phyloP scores from a whole-genome alignment of 1,140 invertebrate genomes.

The Sarcophaga bullata region DNA sequence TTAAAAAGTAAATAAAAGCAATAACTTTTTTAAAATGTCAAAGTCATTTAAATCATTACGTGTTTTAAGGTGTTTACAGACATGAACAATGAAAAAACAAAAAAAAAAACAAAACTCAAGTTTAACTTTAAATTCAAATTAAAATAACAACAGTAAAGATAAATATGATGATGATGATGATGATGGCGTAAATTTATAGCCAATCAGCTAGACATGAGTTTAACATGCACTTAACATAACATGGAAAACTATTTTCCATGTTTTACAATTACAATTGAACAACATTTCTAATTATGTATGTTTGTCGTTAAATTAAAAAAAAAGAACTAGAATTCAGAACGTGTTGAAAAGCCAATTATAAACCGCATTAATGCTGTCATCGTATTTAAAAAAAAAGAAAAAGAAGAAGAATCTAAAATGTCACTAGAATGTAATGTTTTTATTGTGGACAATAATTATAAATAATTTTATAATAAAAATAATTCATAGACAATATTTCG shows the following conservation, averaged over 20 bases:
- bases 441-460: too few species aligned
- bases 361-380: neutral
- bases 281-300: neutral
- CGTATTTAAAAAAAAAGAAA: neutral
- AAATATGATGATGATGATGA: neutral
- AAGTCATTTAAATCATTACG: conserved; percentile 24
- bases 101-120: neutral
- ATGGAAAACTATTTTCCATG: neutral
- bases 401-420: too few species aligned
- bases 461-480: too few species aligned
- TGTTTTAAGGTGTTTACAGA: conserved; percentile 19
- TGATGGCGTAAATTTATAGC: conserved; percentile 2
- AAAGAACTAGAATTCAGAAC: neutral
- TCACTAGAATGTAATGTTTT: neutral
- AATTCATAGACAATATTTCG: too few species aligned
- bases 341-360: neutral
- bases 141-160: neutral
- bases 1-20: neutral
- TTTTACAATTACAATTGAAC: neutral
- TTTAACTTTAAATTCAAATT: neutral
- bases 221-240: neutral
- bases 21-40: conserved; percentile 17
- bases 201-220: neutral
- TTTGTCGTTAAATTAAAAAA: neutral
- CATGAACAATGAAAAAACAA: neutral